A percentile compares a stretch with the other conserved stretches of the same genome.
Evolutionary conservation across 1,140 invertebrate species (phyloP).

Genomic region (Babylonia areolata): DNA sequence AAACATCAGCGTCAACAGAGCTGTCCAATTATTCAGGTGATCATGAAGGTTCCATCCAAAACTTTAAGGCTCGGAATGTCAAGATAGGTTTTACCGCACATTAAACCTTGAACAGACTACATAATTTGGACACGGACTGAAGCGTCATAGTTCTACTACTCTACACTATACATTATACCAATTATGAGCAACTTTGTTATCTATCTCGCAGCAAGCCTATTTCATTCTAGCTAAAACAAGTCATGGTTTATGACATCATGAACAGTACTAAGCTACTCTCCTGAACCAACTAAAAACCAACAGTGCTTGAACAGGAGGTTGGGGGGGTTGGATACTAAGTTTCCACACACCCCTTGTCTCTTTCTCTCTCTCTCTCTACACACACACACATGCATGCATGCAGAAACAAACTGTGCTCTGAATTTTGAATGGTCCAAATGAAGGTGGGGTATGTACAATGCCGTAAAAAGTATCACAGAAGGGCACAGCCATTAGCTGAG

Average conservation of each 20-base stretch:
- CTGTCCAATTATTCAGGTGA: neutral
- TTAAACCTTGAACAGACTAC: neutral
- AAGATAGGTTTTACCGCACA: neutral
- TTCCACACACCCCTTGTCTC: no score
- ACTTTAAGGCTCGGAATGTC: conserved; percentile 5
- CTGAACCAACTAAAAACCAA: no score
- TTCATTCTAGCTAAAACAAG: no score
- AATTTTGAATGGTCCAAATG: neutral
- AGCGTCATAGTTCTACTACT: neutral
- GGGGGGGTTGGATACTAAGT: no score
- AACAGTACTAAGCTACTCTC: no score
- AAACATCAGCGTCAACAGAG: neutral
- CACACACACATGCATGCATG: no score
- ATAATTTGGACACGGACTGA: neutral
- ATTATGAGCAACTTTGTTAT: neutral
- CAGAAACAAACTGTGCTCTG: no score
- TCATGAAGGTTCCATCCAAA: neutral
- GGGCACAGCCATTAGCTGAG: neutral
- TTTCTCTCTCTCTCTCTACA: no score
- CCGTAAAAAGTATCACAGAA: neutral
- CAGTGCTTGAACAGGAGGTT: no score
- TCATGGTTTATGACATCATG: no score
- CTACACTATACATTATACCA: neutral
- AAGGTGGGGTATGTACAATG: conserved; percentile 2
- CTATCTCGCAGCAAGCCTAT: no score